These are phyloP conservation scores for Paracentrotus lividus DNA, from an alignment of 53 echinoderm and acorn worm species.

Conservation along the genomic window DNA sequence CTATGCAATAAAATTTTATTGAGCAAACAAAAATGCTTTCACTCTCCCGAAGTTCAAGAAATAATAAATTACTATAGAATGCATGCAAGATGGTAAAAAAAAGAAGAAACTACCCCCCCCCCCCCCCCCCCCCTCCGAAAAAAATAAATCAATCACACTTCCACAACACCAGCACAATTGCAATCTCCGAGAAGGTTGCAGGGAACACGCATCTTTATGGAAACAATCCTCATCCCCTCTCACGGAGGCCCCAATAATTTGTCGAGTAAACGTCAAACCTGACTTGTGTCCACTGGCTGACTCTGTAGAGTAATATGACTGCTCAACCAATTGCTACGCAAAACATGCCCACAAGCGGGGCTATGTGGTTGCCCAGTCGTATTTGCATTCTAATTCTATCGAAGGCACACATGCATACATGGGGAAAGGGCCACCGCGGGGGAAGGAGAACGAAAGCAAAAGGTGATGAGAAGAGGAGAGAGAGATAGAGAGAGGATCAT, in stretches of 20 bases:
- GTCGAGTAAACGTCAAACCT: conserved; percentile 59
- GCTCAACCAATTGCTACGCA: conserved; percentile 47
- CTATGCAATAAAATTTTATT: not conserved
- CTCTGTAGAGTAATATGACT: conserved; percentile 33
- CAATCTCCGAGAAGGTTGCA: not conserved
- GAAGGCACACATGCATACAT: conserved; percentile 28
- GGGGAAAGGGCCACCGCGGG: conserved; percentile 3
- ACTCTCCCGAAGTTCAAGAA: not conserved
- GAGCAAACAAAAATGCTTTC: not conserved
- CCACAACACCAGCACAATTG: not conserved
- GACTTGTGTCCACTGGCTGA: conserved; percentile 60
- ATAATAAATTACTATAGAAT: not conserved
- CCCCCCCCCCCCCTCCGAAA: not conserved
- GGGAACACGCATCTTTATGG: not conserved
- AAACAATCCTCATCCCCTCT: conserved; percentile 19
- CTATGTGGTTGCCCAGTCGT: not conserved
- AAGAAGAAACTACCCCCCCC: not conserved
- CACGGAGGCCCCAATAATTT: conserved; percentile 4
- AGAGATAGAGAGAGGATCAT: not conserved
- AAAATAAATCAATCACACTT: not conserved
- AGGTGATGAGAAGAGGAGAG: not conserved
- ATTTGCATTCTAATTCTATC: conserved; percentile 61
- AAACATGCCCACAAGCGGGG: conserved; percentile 43
- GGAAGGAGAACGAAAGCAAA: not conserved
- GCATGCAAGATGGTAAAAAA: not conserved